Base-by-base conservation (phyloP, 2,888 invertebrate genomes). In the Branchellion lobata region DNA sequence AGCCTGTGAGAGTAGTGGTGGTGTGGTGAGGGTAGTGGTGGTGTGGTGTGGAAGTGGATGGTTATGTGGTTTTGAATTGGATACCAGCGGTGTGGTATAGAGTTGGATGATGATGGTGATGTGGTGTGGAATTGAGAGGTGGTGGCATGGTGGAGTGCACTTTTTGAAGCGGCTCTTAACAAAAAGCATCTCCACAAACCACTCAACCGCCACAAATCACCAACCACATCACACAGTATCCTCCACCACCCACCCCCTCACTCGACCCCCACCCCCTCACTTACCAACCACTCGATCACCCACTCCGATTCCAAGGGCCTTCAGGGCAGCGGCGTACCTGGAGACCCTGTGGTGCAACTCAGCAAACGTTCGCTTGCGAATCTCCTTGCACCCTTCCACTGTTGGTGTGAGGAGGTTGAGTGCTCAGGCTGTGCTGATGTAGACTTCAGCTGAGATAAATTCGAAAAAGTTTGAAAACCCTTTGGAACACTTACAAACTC, bases 271-370 rank as follows among this genome's bases (percentile, higher is more conserved):
- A 74, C 31, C 71, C 24, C 36, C 5, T 1, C 21, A 80, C 85
- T 82, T 80, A 87, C 87, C 87, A 3, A 87, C 90, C 81, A 90
- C 89, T 68, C 88, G 85, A 83, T 90, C 90, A 18, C 88, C 89
- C 68, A 84, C 85, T 75, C 83, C 57, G 0, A 89, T 84, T 0
- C 89, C 89, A 74, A 86, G 81, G 51, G 84, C 84, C 78, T 81
- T 85, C 85, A 89, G 84, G 51, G 88, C 87, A 18, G 85, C 84
- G 21, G 88, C 88, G 85, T 86, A 88, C 36, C 82, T 81, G 0
- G 85, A 84, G n/a, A 89, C 89, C 75, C 85, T 84, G n/a, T 84
- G 65, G 14, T 85, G 82, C 27, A 89, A 83, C 81, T 89, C 84
- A 21, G 82, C 83, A 83, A 86, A 88, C 11, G 89, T 88, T 34